Base-by-base conservation (phyloP, 92 coral and sea anemone genomes). In the Parazoanthus swiftii region DNA sequence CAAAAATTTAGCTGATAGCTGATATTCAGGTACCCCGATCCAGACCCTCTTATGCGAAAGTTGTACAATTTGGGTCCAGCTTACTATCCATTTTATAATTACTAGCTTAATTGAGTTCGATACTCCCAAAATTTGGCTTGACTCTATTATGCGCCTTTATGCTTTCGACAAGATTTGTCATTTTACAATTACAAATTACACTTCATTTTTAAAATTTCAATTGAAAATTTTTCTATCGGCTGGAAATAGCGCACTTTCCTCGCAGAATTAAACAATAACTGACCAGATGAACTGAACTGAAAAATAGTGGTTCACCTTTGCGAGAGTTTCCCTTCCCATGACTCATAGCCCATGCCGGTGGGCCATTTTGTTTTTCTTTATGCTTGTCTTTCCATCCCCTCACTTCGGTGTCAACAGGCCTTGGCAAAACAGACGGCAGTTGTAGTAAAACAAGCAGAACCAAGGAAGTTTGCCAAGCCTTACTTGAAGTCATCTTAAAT, bases 281-380 rank as follows among this genome's bases (percentile, higher is more conserved):
- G 5, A 73, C 37, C 42, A 26, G 42, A 73, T 33, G 2, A 73
- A 73, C 6, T 36, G 77, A 33, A 63, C 6, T 20, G 38, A 70
- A 70, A 70, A 70, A 29, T 29, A 0, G 1, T 29, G 1, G 16
- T 37, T 80, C 9, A 80, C 85, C 85, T 15, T 56, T 20, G 33
- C 85, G 85, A 29, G 50, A 15, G 3, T 80, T 80, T 2, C 29
- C 85, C 63, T 56, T 42, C 37, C 85, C 85, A 18, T 80, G 85
- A 23, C 85, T 80, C 85, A 36, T 15, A 0, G 85, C 85, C 85
- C 85, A 80, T 5, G 85, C 71, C 15, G 85, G 85, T 6, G 73
- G 85, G 4, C 73, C 72, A 59, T 73, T 15, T 35, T 58, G 7
- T 1, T n/a, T 5, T 1, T 10, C 4, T 73, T 73, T 73, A 73